Conservation (phyloP, 2,797 vertebrate genomes). For the Sphaeramia orbicularis region DNA sequence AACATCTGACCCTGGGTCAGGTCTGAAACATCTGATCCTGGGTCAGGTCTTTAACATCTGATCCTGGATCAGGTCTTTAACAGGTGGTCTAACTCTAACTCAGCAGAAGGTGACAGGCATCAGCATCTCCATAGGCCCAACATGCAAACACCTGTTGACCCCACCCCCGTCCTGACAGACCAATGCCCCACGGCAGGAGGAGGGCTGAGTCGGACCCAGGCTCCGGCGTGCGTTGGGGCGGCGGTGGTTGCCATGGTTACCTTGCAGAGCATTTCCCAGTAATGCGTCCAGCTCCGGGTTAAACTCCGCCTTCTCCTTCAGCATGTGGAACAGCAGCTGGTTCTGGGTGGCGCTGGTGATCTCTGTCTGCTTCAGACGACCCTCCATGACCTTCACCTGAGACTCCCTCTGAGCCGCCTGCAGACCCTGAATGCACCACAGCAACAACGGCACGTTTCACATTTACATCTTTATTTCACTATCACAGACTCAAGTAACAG, state of each 20-base stretch:
- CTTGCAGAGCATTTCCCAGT: slow-evolving; percentile 96
- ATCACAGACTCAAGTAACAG: background rate
- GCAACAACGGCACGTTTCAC: background rate
- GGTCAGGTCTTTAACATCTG: too few relatives aligned
- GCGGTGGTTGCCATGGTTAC: slow-evolving; percentile 72
- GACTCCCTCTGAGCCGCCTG: slow-evolving; percentile 97
- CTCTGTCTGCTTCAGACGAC: slow-evolving; percentile 96
- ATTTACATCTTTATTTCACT: background rate
- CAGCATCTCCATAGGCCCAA: slow-evolving; percentile 47
- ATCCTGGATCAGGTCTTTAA: background rate
- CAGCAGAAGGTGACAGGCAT: slow-evolving; percentile 66
- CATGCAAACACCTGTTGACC: slow-evolving; percentile 70
- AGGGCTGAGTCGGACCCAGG: slow-evolving; percentile 27
- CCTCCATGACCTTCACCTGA: slow-evolving; percentile 98
- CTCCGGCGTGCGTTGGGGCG: background rate
- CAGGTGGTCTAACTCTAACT: slow-evolving; percentile 62
- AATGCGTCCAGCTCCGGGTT: slow-evolving; percentile 98
- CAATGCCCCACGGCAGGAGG: slow-evolving; percentile 9
- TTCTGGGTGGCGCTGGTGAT: slow-evolving; percentile 98
- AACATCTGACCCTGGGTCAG: too few relatives aligned
- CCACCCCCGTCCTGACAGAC: slow-evolving; percentile 44
- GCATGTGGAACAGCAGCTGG: slow-evolving; percentile 98
- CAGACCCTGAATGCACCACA: slow-evolving; percentile 86
- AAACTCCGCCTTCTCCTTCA: slow-evolving; percentile 98
- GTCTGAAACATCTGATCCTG: too few relatives aligned